Percentiles rank a stretch among this genome's conserved stretches.
phyloP scores from a whole-genome alignment of 2,797 vertebrate genomes.

The Onychomys arenicola region DNA sequence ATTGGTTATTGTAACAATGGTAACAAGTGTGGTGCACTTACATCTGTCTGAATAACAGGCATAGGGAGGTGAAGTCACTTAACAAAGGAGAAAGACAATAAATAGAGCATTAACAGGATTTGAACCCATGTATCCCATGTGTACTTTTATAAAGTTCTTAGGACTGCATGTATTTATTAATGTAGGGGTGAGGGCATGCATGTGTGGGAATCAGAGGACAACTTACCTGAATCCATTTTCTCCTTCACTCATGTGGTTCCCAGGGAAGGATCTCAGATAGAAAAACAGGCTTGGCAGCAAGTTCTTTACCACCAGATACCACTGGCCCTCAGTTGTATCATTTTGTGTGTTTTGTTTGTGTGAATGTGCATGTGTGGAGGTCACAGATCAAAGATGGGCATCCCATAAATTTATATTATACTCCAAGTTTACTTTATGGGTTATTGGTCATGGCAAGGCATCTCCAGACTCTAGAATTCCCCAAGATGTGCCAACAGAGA shows the following conservation, averaged over 20 bases:
- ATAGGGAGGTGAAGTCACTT: no score
- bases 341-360: not conserved
- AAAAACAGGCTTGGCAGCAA: not conserved
- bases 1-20: no score
- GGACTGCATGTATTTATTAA: not conserved
- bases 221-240: not conserved
- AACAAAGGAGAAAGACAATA: not conserved
- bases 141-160: not conserved
- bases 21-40: no score
- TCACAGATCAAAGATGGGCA: not conserved
- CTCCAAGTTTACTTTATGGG: not conserved
- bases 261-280: not conserved
- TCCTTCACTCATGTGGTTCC: not conserved
- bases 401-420: not conserved
- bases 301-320: not conserved
- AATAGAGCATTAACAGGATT: not conserved
- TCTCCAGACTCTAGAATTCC: no score
- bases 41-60: no score
- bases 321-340: not conserved
- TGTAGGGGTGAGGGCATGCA: not conserved
- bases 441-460: not conserved
- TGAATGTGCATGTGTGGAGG: not conserved
- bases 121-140: not conserved
- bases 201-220: no score
- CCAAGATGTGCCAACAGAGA: not conserved